These are phyloP conservation scores for Prunella fulvescens DNA, from an alignment of 2,113 vertebrate genomes.

Conservation along the genomic window DNA sequence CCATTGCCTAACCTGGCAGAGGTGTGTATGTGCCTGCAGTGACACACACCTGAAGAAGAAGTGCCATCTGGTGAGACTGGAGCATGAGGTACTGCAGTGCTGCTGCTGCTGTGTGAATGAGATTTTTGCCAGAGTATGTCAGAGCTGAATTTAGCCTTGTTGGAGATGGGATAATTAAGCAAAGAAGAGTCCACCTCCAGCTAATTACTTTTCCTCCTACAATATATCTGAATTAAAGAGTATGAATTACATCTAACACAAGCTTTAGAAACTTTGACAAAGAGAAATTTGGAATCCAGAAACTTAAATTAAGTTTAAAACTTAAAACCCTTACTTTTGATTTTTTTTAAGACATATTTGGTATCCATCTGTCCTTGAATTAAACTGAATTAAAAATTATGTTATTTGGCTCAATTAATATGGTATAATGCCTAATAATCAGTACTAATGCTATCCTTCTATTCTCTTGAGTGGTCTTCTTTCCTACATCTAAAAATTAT, in stretches of 20 bases:
- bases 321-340: fast-evolving
- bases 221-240: background rate
- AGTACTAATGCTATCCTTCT: background rate
- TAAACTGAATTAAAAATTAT: background rate
- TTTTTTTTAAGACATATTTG: background rate
- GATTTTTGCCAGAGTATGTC: background rate
- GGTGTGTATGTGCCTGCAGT: background rate
- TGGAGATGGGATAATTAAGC: constrained; percentile 18
- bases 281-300: background rate
- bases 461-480: background rate
- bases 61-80: background rate
- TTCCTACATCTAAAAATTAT: background rate
- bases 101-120: constrained; percentile 1
- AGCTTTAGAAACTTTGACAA: background rate
- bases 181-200: constrained; percentile 18
- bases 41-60: background rate
- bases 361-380: background rate
- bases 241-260: background rate
- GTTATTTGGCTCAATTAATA: background rate
- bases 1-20: background rate
- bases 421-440: background rate
- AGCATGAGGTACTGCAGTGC: background rate
- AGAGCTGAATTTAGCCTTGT: background rate
- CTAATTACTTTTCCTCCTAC: constrained; percentile 31
- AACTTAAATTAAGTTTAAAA: background rate